Evolutionary conservation across 2,113 vertebrate genomes (phyloP).

Genomic region (Brachirus orientalis): DNA sequence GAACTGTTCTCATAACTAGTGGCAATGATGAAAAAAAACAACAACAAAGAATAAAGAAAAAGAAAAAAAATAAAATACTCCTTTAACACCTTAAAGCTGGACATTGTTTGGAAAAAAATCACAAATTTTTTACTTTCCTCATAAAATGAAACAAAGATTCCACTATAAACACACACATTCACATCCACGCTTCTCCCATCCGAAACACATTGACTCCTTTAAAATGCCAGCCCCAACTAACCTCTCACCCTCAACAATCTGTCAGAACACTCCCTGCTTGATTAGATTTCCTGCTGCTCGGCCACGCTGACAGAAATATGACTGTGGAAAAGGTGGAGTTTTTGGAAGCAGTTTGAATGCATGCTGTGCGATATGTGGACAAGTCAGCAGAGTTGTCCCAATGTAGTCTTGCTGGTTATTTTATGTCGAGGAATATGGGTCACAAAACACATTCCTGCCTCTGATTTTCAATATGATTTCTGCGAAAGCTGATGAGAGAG

Average conservation of each 20-base stretch:
- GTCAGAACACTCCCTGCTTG: conserved; percentile 51
- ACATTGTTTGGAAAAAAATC: neutral
- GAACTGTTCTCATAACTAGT: neutral
- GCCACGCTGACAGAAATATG: conserved; percentile 30
- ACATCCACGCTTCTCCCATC: conserved; percentile 13
- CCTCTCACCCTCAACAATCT: conserved; percentile 42
- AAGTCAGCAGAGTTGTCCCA: neutral
- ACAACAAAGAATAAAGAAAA: neutral
- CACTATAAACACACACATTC: neutral
- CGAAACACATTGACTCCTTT: neutral
- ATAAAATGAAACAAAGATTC: neutral
- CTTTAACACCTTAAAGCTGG: neutral
- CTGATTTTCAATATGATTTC: conserved; percentile 5
- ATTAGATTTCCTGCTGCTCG: conserved; percentile 64
- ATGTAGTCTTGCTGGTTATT: neutral
- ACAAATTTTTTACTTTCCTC: neutral
- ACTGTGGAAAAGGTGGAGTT: neutral
- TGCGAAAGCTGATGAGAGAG: conserved; percentile 13
- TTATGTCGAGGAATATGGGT: conserved; percentile 42
- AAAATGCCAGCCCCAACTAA: conserved; percentile 39
- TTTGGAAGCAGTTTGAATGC: conserved; percentile 6
- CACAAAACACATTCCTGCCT: conserved; percentile 58
- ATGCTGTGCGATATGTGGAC: neutral
- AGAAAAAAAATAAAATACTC: neutral
- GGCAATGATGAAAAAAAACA: neutral